phyloP scores from a whole-genome alignment of 2,113 vertebrate genomes.

The Vanacampus margaritifer region DNA sequence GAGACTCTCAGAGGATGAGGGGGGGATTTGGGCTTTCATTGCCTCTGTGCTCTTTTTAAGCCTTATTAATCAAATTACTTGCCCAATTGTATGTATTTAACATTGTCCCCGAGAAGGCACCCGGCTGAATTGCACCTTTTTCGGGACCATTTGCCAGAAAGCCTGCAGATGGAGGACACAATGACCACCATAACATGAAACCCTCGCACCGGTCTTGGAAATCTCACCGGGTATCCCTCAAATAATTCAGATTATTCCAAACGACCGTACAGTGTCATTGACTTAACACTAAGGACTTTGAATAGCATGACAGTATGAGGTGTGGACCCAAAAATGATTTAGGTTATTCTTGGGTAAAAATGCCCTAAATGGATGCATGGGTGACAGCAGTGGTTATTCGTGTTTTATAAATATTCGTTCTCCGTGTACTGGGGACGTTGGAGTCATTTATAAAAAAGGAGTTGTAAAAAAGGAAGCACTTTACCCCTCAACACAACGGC shows the following conservation, averaged over 20 bases:
- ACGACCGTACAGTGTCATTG: neutral
- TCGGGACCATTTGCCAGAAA: conserved; percentile 63
- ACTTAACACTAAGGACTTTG: neutral
- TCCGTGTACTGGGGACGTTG: conserved; percentile 52
- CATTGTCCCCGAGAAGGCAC: conserved; percentile 50
- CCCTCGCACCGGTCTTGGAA: neutral
- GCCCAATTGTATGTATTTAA: conserved; percentile 75
- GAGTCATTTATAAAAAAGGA: conserved; percentile 7
- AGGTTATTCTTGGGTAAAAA: too few relatives aligned
- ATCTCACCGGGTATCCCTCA: neutral
- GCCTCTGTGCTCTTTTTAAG: conserved; percentile 63
- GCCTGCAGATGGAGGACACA: conserved; percentile 62
- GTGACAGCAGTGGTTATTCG: conserved; percentile 66
- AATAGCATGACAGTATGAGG: too few relatives aligned
- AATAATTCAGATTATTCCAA: too few relatives aligned
- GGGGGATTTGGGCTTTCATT: conserved; percentile 62
- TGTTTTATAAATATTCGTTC: conserved; percentile 69
- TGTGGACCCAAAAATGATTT: too few relatives aligned
- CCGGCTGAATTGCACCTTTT: conserved; percentile 57
- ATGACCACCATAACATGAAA: conserved; percentile 26
- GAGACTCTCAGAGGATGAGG: conserved; percentile 67
- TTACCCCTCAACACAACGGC: conserved; percentile 22
- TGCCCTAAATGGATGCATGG: conserved; percentile 59
- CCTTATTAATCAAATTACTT: conserved; percentile 75
- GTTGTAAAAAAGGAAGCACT: neutral